Conservation (phyloP, 2,888 invertebrate genomes). For the Clitarchus hookeri region DNA sequence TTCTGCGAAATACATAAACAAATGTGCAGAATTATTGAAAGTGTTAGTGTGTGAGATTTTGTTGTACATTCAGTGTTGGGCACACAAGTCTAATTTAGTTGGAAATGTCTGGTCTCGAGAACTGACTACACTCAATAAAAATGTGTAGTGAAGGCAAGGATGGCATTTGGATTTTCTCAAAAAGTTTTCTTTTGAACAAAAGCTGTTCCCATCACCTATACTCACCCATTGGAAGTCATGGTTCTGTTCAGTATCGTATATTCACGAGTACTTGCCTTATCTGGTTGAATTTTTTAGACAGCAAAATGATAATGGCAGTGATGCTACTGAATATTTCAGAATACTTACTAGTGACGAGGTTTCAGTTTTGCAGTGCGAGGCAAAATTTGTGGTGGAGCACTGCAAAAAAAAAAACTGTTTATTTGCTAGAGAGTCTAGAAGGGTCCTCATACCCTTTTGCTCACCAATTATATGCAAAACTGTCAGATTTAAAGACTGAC, state of each 20-base stretch:
- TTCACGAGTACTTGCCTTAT: background rate
- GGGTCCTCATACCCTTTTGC: background rate
- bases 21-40: background rate
- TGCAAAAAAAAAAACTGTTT: background rate
- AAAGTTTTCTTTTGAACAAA: background rate
- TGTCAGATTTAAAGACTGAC: background rate
- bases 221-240: constrained; percentile 6
- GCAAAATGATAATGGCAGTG: background rate
- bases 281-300: constrained; percentile 15
- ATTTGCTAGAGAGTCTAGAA: background rate
- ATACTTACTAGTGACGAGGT: background rate
- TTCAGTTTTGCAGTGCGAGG: background rate
- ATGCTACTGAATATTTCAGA: background rate
- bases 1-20: background rate
- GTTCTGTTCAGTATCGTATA: background rate
- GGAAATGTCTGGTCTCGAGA: too few relatives aligned
- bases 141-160: background rate
- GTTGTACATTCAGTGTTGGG: background rate
- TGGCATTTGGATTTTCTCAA: background rate
- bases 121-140: too few relatives aligned
- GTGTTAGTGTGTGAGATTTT: background rate
- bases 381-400: constrained; percentile 7
- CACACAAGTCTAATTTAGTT: background rate
- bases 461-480: background rate
- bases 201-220: background rate